Evolutionary conservation across 2,797 vertebrate genomes (phyloP), one percentile per base, ranked within the genome.

Genomic region (Sparus aurata): DNA sequence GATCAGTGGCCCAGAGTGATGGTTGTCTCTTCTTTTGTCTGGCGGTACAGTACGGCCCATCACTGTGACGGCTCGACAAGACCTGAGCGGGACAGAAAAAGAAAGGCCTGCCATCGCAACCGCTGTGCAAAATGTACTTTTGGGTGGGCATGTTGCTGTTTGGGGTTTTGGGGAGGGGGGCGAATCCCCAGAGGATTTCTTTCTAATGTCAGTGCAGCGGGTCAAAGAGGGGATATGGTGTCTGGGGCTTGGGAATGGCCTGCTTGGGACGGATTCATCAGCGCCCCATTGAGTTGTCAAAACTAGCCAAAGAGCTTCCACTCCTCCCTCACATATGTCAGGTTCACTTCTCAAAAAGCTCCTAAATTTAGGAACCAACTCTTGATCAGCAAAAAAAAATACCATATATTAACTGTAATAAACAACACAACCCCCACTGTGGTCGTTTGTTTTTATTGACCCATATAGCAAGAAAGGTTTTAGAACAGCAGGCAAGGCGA

Each of bases 21-120:
- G 95, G 93, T 93, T 93, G 94, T 95, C 95, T 95, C 83, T 75
- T 92, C 95, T 80, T 95, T 96, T 96, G 95, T 94, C 88, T 77
- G 84, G 83, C 60, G 25, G 88, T 95, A 95, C 94, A 95, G 95
- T 95, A 94, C 75, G 86, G 85, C 94, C 93, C 87, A 80, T 94
- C 93, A 89, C 92, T 90, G 92, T 93, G 91, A 94, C 87, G 89
- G 89, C 92, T 90, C 87, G 88, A 92, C 91, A 81, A 90, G 91
- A 90, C 90, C 93, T 85, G 90, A 86, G 83, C 45, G 69, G 85
- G 90, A 87, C 82, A 73, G 86, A 80, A 75, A 84, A 83, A 85
- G 71, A 92, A 87, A 86, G 81, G 84, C 82, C 80, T 60, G 76
- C 89, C 92, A 73, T 71, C 5, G 49, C 87, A 84, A 80, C 34